Evolutionary conservation across 2,888 invertebrate species (phyloP).

Genomic region (Temnothorax rugatulus): DNA sequence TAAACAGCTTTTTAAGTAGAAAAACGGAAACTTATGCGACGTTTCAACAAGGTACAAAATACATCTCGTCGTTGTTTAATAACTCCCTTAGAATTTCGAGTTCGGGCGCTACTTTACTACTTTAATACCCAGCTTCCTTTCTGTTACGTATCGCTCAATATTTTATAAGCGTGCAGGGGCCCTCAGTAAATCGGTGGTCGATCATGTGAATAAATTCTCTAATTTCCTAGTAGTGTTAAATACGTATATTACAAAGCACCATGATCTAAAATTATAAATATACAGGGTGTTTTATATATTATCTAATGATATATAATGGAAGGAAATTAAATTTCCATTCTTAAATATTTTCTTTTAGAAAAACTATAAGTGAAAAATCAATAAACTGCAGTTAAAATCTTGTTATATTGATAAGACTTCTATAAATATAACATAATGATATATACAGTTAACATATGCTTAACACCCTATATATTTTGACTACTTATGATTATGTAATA

Average conservation of each 20-base stretch:
- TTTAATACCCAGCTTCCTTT: conserved; percentile 39
- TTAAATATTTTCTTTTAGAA: background rate
- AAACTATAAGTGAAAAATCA: conserved; percentile 9
- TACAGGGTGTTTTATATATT: conserved; percentile 65
- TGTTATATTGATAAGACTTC: conserved; percentile 27
- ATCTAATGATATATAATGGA: conserved; percentile 15
- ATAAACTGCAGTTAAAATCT: conserved; percentile 27
- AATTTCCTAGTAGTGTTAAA: conserved; percentile 65
- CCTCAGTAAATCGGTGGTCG: conserved; percentile 72
- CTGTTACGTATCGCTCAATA: conserved; percentile 54
- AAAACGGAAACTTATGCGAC: conserved; percentile 71
- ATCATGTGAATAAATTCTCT: conserved; percentile 67
- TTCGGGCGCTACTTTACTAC: conserved; percentile 27
- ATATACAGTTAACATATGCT: conserved; percentile 33
- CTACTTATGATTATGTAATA: conserved; percentile 65
- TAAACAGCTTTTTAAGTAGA: conserved; percentile 71
- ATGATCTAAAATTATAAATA: conserved; percentile 75
- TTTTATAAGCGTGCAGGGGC: conserved; percentile 74
- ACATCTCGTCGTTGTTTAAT: conserved; percentile 78
- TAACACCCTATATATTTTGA: conserved; percentile 72
- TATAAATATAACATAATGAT: conserved; percentile 44
- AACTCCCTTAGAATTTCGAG: conserved; percentile 39
- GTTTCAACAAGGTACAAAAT: conserved; percentile 80
- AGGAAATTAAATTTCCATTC: conserved; percentile 15
- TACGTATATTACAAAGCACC: conserved; percentile 80